Base-by-base conservation (phyloP, 2,888 invertebrate genomes). In the Antheraea yamamai region DNA sequence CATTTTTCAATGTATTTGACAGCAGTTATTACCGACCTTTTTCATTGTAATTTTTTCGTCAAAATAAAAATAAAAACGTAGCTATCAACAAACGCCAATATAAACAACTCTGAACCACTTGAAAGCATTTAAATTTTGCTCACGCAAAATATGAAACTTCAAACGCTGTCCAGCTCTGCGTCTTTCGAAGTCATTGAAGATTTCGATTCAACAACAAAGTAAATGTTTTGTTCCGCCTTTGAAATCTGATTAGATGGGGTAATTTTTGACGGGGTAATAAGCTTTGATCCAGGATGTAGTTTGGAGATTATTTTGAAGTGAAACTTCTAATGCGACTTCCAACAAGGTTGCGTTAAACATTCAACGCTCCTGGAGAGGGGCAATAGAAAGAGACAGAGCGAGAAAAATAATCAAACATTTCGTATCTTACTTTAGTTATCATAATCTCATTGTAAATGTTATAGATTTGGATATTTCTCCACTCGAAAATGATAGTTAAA, bases 61-160 rank as follows among this genome's bases (percentile, higher is more conserved):
- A n/a, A 23, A n/a, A n/a, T n/a, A n/a, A n/a, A 23, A n/a, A 61
- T n/a, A 61, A 12, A 52, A 66, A 12, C 2, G 14, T 18, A 52
- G 74, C 35, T 35, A 30, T 2, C 30, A 39, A 23, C 16, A 74
- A 58, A 68, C 70, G 70, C 18, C 79, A 82, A 80, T 83, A 80
- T 76, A 81, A 81, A 80, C 71, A 74, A 75, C 78, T 77, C 79
- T 78, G n/a, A n/a, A 61, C 2, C 76, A 77, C 81, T 81, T 81
- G 83, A 83, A 83, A 81, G 81, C 78, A 81, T 58, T 81, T 81
- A 76, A 83, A 84, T 80, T 85, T 84, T 79, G 75, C 74, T 64
- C 76, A 76, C 76, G 79, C 79, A 78, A 75, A 78, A 81, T 79
- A 78, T 81, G 77, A 79, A 76, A 77, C 76, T 77, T 61, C 75